Conservation (phyloP, 2,888 invertebrate species). For the Nemapogon koenigi region DNA sequence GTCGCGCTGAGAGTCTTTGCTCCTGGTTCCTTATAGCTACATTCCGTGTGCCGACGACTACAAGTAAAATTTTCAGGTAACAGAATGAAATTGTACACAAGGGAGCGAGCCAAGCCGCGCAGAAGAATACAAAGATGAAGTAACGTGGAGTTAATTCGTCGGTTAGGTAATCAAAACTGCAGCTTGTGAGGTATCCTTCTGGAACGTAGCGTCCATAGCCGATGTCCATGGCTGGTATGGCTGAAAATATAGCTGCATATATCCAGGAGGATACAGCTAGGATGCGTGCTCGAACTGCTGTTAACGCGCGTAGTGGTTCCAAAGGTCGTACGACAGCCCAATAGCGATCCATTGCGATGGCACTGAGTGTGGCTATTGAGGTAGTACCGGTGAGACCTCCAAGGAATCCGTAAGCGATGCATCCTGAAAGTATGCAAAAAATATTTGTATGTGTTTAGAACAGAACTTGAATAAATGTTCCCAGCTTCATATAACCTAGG, state of each 20-base stretch:
- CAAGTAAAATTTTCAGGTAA: conserved; percentile 73
- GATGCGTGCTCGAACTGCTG: conserved; percentile 65
- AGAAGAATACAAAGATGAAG: conserved; percentile 78
- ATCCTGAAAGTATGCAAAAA: too few species aligned
- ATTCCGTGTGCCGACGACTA: conserved; percentile 63
- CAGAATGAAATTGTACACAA: conserved; percentile 74
- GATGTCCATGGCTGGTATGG: conserved; percentile 72
- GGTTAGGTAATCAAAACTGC: conserved; percentile 85
- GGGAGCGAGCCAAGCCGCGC: conserved; percentile 78
- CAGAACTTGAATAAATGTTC: too few species aligned
- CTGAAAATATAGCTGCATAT: conserved; percentile 73
- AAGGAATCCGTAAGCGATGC: conserved; percentile 79
- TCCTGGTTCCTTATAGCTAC: conserved; percentile 50
- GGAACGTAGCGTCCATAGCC: conserved; percentile 81
- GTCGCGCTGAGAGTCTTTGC: conserved; percentile 56
- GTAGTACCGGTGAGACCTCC: conserved; percentile 83
- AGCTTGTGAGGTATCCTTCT: conserved; percentile 84
- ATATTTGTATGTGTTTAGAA: too few species aligned
- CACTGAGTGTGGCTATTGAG: conserved; percentile 81
- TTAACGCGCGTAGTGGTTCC: conserved; percentile 69
- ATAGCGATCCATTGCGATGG: conserved; percentile 83
- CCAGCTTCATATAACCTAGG: too few species aligned
- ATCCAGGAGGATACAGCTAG: conserved; percentile 74
- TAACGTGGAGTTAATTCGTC: conserved; percentile 64
- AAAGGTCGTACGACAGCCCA: conserved; percentile 82